Conservation (phyloP, 1,140 invertebrate species). For the Drosophila burlai region DNA sequence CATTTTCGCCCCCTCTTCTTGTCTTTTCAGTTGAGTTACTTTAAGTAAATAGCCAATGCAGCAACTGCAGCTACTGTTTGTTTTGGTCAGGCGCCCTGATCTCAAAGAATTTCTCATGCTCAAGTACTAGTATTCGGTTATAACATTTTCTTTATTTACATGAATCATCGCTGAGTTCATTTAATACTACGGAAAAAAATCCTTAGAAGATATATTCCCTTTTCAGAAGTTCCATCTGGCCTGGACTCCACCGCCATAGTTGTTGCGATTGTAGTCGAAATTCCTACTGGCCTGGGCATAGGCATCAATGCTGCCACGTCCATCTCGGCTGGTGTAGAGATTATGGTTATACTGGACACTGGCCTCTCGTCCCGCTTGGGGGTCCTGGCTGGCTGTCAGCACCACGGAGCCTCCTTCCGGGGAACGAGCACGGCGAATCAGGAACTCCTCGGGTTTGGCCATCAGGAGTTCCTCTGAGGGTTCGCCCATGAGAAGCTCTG, state of each 20-base stretch:
- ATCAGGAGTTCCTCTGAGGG: neutral
- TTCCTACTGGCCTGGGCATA: slow-evolving; percentile 73
- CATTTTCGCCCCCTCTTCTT: slow-evolving; percentile 10
- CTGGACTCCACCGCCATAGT: slow-evolving; percentile 56
- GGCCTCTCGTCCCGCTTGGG: slow-evolving; percentile 53
- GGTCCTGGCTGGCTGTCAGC: slow-evolving; percentile 42
- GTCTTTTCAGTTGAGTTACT: slow-evolving; percentile 43
- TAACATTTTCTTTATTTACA: slow-evolving; percentile 12
- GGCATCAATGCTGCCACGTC: slow-evolving; percentile 70
- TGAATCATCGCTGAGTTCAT: slow-evolving; percentile 10
- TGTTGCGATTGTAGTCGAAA: slow-evolving; percentile 66
- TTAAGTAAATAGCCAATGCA: slow-evolving; percentile 32
- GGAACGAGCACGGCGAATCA: slow-evolving; percentile 45
- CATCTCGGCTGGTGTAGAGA: slow-evolving; percentile 61
- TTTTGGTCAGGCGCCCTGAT: slow-evolving; percentile 22
- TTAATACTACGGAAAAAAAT: slow-evolving; percentile 10
- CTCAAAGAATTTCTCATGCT: neutral
- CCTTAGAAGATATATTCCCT: neutral
- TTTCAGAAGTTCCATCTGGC: slow-evolving; percentile 60
- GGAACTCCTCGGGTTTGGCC: neutral
- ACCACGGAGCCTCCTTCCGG: slow-evolving; percentile 59
- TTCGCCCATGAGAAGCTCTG: neutral
- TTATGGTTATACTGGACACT: slow-evolving; percentile 70
- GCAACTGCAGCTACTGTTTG: slow-evolving; percentile 34
- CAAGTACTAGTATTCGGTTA: neutral